These are phyloP conservation scores for Drosophila truncata DNA, from an alignment of 1,140 invertebrate genomes.

Conservation along the genomic window DNA sequence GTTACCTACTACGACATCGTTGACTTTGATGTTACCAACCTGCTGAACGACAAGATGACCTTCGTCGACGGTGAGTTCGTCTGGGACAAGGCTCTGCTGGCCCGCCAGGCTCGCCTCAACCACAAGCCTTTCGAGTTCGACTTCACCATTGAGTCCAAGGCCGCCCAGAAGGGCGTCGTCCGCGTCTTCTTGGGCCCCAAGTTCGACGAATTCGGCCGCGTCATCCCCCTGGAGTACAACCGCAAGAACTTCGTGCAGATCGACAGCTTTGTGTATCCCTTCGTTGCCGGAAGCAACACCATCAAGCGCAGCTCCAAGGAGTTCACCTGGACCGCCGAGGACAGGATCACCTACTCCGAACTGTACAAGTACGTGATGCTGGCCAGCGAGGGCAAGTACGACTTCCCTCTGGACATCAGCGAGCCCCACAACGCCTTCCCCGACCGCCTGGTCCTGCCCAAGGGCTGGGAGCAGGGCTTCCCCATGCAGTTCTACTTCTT, in stretches of 20 bases:
- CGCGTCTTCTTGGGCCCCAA: constrained; percentile 5
- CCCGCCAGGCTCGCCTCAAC: constrained; percentile 1
- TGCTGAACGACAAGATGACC: constrained; percentile 8
- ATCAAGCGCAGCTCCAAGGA: constrained; percentile 14
- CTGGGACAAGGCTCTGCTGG: constrained; percentile 3
- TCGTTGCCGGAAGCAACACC: constrained; percentile 3
- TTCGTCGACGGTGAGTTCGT: constrained; percentile 1
- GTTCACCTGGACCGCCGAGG: constrained; percentile 8
- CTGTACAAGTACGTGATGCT: constrained; percentile 1
- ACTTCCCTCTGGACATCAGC: constrained; percentile 10
- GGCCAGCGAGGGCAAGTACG: constrained; percentile 6
- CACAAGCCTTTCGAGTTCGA: constrained; percentile 1
- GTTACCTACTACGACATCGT: background rate
- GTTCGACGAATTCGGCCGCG: background rate
- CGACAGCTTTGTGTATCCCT: background rate
- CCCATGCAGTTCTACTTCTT: constrained; percentile 13
- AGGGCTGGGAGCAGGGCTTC: constrained; percentile 7
- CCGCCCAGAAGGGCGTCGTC: background rate
- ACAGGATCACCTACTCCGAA: constrained; percentile 5
- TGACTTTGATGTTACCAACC: constrained; percentile 2
- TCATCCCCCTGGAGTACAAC: background rate
- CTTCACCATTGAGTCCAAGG: constrained; percentile 1
- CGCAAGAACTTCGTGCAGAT: constrained; percentile 1
- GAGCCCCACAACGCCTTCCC: constrained; percentile 9
- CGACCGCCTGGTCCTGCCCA: constrained; percentile 3